Percentiles rank a stretch among this genome's conserved stretches.
Conservation (phyloP, 2,797 vertebrate species). For the Megaceryle alcyon region DNA sequence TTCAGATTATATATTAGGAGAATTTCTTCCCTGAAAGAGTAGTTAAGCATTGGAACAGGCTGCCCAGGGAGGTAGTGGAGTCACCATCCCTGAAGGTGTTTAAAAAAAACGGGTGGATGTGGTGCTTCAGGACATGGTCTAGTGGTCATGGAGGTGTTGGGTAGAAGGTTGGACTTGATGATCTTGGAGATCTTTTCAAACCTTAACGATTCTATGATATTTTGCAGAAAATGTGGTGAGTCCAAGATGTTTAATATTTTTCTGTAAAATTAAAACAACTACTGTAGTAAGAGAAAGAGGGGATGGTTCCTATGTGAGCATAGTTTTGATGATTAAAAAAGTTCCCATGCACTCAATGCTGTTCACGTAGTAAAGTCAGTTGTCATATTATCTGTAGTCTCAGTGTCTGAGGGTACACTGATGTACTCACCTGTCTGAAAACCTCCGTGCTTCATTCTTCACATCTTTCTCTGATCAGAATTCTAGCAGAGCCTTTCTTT, state of each 20-base stretch:
- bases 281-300: background rate
- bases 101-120: too few species aligned
- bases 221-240: background rate
- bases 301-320: background rate
- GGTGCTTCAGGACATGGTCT: too few species aligned
- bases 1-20: too few species aligned
- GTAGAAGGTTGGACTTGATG: too few species aligned
- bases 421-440: background rate
- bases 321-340: background rate
- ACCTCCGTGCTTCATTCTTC: background rate
- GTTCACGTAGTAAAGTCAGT: background rate
- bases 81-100: too few species aligned
- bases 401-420: background rate
- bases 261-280: background rate
- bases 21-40: too few species aligned
- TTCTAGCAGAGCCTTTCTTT: background rate
- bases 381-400: background rate
- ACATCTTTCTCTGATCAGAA: background rate
- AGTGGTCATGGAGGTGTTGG: too few species aligned
- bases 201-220: background rate
- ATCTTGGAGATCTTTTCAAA: too few species aligned
- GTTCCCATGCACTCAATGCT: background rate
- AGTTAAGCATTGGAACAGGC: too few species aligned
- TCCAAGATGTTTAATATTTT: background rate
- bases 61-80: too few species aligned